Evolutionary conservation across 2,797 vertebrate species (phyloP).

Genomic region (Tadarida brasiliensis): DNA sequence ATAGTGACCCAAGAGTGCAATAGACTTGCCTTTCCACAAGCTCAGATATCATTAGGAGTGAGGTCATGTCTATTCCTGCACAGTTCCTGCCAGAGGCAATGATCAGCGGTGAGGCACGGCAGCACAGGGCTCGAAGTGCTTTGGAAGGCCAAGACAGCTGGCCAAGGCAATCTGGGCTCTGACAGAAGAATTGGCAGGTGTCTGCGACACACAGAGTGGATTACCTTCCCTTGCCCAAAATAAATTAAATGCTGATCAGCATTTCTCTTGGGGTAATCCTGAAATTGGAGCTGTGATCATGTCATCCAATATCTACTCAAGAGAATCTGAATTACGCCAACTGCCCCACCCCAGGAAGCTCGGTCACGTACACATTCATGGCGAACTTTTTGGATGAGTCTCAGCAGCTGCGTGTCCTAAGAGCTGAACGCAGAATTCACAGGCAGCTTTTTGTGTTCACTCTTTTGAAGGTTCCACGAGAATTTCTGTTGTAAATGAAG

Average conservation of each 20-base stretch:
- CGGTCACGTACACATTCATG: neutral
- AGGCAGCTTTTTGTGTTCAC: neutral
- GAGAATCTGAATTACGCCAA: neutral
- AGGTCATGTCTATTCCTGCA: neutral
- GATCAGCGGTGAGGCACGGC: neutral
- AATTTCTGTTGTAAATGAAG: neutral
- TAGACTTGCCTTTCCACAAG: neutral
- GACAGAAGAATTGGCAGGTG: slow-evolving; percentile 44
- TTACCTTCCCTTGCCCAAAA: slow-evolving; percentile 59
- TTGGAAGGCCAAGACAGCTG: slow-evolving; percentile 55
- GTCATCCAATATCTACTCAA: slow-evolving; percentile 37
- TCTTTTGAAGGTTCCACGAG: neutral
- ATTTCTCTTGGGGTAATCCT: slow-evolving; percentile 58
- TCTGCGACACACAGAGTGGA: neutral
- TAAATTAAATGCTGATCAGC: slow-evolving; percentile 45
- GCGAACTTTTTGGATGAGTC: neutral
- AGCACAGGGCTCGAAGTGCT: neutral
- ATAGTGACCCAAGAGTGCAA: neutral
- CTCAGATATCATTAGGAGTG: neutral
- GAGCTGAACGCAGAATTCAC: neutral
- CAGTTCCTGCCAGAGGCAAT: slow-evolving; percentile 31
- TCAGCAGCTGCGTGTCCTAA: neutral
- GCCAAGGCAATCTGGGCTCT: slow-evolving; percentile 23
- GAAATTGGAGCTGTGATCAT: slow-evolving; percentile 30
- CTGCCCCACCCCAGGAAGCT: neutral